Evolutionary conservation across 1,140 invertebrate genomes (phyloP), one percentile per base, ranked within the genome.

Genomic region (Ips typographus): DNA sequence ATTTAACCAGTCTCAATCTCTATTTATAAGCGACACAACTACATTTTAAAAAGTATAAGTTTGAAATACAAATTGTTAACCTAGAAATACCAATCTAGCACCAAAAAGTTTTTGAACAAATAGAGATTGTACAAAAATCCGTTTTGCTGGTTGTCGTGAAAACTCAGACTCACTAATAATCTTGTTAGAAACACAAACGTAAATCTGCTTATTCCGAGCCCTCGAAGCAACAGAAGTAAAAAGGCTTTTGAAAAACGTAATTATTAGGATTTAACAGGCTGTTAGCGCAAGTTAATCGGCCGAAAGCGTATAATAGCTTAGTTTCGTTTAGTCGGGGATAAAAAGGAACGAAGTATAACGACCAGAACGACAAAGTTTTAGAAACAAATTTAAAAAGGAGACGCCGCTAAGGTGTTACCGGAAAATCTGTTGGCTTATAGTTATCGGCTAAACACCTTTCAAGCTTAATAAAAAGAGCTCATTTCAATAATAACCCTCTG

Each of bases 231-330:
- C 56, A 37, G 65, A 60, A 59, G 44, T 52, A 58, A 60, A 67
- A 43, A 67, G 43, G 43, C 56, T 40, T 51, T 60, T 22, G 65
- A 68, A 68, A 68, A 68, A 68, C 67, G 59, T 68, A 68, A 68
- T 68, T 68, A 68, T 68, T 68, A 60, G 67, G 67, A 68, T 68
- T 68, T 68, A 68, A 68, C 67, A 68, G 59, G 67, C 59, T 68
- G 67, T 68, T 68, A 68, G 67, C 52, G 44, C 58, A 62, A 68
- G 58, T 68, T 62, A 68, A 68, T 68, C 67, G 67, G 41, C 22
- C 67, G 67, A 62, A 63, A 68, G 53, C 67, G 67, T 68, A 68
- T 68, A 68, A 68, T 68, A 68, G 67, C 67, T 68, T 62, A 62
- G 67, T 68, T 62, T 68, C 52, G 67, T 68, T 43, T 68, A 68